Evolutionary conservation across 2,113 vertebrate species (phyloP), one percentile per base, ranked within the genome.

Genomic region (Rhea pennata): DNA sequence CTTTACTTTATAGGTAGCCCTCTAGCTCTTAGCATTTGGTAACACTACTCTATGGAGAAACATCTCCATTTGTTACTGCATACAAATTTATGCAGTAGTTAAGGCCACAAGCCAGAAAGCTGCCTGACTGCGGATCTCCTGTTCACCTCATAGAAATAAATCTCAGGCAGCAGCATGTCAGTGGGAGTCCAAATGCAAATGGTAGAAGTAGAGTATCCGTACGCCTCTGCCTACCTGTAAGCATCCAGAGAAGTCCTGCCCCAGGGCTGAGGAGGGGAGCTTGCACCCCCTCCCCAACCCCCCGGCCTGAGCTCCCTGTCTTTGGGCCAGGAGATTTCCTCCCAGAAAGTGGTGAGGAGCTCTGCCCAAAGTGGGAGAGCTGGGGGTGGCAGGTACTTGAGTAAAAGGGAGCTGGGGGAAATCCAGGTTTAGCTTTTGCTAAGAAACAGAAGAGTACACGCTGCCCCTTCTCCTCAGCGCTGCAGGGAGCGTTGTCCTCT

Each of bases 101-200:
- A 56, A 48, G n/a, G 54, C 82, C 12, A 7, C 61, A 61, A 59
- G 14, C 11, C 66, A 15, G 62, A 29, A n/a, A 59, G 44, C 69
- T 1, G 1, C 29, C 27, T 5, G 80, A 3, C 87, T 53, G 73
- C 80, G 46, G 90, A 20, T 44, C 10, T 70, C 9, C 39, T 70
- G 22, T 73, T 42, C 0, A 0, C 44, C 0, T 0, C 23, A 46
- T 40, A 8, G 69, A 39, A 48, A 51, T 50, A 27, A 40, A 44
- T 50, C 73, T 39, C 0, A 2, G 10, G 2, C 39, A 6, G 9
- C 20, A 5, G 33, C 7, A 8, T 6, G 29, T 1, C 5, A 2
- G 1, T 11, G 44, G 78, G 62, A 85, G 81, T 64, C 23, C n/a
- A n/a, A 1, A 1, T 40, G 20, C 58, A 67, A 4, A 16, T 27